A percentile compares a stretch with the other conserved stretches of the same genome.
These are phyloP conservation scores for Ectobius pallidus DNA, from an alignment of 2,888 invertebrate genomes.

Conservation along the genomic window DNA sequence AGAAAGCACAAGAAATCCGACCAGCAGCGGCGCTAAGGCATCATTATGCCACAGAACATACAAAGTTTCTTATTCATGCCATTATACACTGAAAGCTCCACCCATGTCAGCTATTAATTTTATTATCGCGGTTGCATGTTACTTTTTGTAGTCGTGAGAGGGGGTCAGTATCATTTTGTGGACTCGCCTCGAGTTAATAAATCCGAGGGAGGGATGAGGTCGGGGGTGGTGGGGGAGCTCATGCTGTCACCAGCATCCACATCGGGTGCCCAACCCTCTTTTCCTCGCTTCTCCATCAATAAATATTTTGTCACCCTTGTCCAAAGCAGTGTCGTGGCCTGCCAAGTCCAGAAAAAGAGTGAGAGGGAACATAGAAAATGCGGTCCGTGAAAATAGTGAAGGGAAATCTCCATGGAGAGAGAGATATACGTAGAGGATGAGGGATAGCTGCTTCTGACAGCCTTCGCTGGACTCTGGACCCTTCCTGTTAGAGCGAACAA, in stretches of 20 bases:
- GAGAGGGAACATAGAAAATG: background rate
- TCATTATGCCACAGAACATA: too few species aligned
- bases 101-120: background rate
- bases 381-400: constrained; percentile 14
- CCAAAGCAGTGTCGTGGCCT: constrained; percentile 38
- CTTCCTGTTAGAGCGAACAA: constrained; percentile 4
- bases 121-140: background rate
- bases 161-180: constrained; percentile 15
- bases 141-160: background rate
- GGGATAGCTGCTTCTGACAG: constrained; percentile 22
- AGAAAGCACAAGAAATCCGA: too few species aligned
- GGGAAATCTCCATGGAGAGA: background rate
- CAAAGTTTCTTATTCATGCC: too few species aligned
- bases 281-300: constrained; percentile 46
- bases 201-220: constrained; percentile 25
- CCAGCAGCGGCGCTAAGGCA: too few species aligned
- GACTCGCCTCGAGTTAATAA: constrained; percentile 38
- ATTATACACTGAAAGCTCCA: too few species aligned
- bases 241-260: constrained; percentile 32
- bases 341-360: constrained; percentile 37
- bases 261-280: constrained; percentile 41
- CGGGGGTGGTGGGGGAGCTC: constrained; percentile 20
- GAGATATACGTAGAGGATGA: background rate
- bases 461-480: background rate
- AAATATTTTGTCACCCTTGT: constrained; percentile 49